phyloP scores from a whole-genome alignment of 2,797 vertebrate species.

The Clarias fuscus region DNA sequence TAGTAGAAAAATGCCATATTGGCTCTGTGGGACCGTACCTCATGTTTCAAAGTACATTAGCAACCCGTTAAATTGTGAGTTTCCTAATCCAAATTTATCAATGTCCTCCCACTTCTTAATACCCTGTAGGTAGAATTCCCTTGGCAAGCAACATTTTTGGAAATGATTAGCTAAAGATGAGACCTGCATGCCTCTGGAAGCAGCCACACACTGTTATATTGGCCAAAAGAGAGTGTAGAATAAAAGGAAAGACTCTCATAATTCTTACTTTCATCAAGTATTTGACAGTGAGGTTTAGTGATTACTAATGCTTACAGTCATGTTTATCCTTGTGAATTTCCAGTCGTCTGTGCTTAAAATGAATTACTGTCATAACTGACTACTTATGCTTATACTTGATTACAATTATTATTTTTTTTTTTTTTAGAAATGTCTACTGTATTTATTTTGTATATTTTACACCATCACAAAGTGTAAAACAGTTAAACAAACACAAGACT shows the following conservation, averaged over 20 bases:
- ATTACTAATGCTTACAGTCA: not conserved
- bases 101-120: not conserved
- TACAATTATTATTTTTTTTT: not conserved
- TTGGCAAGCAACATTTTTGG: constrained; percentile 11
- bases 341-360: not conserved
- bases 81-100: constrained; percentile 18
- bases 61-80: not conserved
- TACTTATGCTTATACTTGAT: not conserved
- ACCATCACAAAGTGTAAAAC: not conserved
- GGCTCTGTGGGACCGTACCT: not conserved
- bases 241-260: not conserved
- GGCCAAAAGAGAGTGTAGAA: not conserved
- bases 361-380: not conserved
- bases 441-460: not conserved
- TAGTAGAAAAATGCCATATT: not conserved
- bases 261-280: not conserved
- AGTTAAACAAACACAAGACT: no score
- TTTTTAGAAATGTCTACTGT: not conserved
- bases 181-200: not conserved
- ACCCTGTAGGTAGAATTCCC: not conserved
- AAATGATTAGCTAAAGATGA: not conserved
- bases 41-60: not conserved
- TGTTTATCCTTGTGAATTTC: no score
- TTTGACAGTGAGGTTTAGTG: not conserved
- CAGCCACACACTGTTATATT: not conserved